Evolutionary conservation across 2,113 vertebrate species (phyloP), one percentile per base, ranked within the genome.

Genomic region (Varanus salvator): DNA sequence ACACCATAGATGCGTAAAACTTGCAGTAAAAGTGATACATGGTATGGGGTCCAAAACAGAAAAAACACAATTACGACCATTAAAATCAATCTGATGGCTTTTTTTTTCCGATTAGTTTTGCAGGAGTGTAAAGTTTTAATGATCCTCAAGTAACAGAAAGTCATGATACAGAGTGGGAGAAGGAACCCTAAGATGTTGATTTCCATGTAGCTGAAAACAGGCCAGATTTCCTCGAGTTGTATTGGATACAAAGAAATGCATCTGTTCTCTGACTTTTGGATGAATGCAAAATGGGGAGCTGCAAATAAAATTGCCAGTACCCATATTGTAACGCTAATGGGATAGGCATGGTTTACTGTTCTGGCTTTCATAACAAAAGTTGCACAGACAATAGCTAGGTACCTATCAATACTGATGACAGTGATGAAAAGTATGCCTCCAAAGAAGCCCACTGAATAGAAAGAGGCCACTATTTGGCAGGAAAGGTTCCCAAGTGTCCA

Each of bases 1-100:
- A 97, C 54, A 0, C 90, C 76, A 3, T 96, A 97, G 44, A 95
- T 19, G 29, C 87, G 95, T 93, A 99, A 96, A 0, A 98, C 98
- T 77, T 98, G 91, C 4, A 99, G 94, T 94, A 99, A 98, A 90
- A 98, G 93, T 8, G 94, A 71, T 0, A 98, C 9, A 0, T 99
- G 97, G 94, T 99, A 98, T 0, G 99, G 99, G 0, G 98, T 98
- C 98, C 98, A 99, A 96, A 98, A 99, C 11, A 98, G 93, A 31
- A 98, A 92, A 91, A 99, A 99, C 72, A 97, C 80, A 0, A 96
- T 54, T 1, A 99, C 98, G 3, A 99, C 97, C 71, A 96, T 74
- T 17, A 98, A 95, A 87, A 98, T 97, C 85, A 99, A 93, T 72
- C 96, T 98, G 12, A 99, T 77, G 6, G 98, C 98, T 88, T 96